phyloP scores from a whole-genome alignment of 2,797 vertebrate species.

The Pagetopsis macropterus region DNA sequence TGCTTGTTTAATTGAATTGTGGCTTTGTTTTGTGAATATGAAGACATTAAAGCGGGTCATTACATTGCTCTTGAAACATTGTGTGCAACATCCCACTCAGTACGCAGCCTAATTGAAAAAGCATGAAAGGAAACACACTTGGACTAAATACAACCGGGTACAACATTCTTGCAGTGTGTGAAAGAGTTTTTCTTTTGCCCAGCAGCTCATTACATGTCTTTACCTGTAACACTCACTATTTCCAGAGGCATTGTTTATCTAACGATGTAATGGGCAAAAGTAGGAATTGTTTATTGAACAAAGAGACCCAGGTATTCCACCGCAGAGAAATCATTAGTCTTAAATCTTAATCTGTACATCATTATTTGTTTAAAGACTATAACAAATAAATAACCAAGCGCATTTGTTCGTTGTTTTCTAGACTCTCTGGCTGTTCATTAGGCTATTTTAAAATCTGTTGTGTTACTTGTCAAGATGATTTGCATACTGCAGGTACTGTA shows the following conservation, averaged over 20 bases:
- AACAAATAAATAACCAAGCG: background rate
- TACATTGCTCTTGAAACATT: conserved; percentile 22
- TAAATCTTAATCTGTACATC: conserved; percentile 8
- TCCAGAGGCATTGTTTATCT: conserved; percentile 20
- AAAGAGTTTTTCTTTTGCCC: background rate
- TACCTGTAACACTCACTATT: conserved; percentile 4
- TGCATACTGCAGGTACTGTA: conserved; percentile 7
- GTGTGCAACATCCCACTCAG: conserved; percentile 11
- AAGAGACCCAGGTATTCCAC: conserved; percentile 1
- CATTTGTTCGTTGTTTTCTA: background rate
- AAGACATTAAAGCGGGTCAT: conserved; percentile 12
- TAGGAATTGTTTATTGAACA: conserved; percentile 4
- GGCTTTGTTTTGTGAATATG: conserved; percentile 1
- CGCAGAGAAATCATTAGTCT: conserved; percentile 18
- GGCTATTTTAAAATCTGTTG: background rate
- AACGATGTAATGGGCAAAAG: conserved; percentile 15
- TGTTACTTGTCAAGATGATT: conserved; percentile 16
- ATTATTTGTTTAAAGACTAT: background rate
- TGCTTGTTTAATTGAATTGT: conserved; percentile 15
- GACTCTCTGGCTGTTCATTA: background rate
- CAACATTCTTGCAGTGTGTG: conserved; percentile 3
- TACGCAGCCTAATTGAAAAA: conserved; percentile 29
- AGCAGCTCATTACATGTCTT: background rate
- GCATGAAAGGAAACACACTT: conserved; percentile 23
- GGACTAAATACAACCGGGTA: conserved; percentile 5